Base-by-base conservation (phyloP, 2,888 invertebrate genomes). In the Patella depressa region DNA sequence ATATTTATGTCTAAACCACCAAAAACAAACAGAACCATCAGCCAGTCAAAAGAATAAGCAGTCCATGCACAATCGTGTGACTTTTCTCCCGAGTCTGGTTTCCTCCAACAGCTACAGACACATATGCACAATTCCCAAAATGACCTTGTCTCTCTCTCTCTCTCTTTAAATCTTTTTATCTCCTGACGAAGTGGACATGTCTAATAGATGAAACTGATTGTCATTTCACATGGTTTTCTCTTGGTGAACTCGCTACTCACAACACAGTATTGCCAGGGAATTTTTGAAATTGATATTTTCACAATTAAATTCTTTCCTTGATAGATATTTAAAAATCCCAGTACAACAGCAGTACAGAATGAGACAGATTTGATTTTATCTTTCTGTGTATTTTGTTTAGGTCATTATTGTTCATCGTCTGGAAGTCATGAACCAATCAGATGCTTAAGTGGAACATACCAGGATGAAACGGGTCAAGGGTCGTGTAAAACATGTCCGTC, bases 361-460 rank as follows among this genome's bases (percentile, higher is more conserved):
- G 34, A 34, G 7, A 34, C 34, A 34, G 34, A 45, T 5, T 45
- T 5, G 5, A 45, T 45, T 7, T 45, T 4, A 45, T 45, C 45
- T 45, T 45, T 45, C 65, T 19, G 14, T 71, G 70, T 77, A 75
- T 80, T 81, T 71, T 79, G 74, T 75, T 1, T 78, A 90, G 90
- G 90, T 78, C 86, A 90, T 79, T 84, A 85, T 76, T 90, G 90
- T 81, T 84, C 88, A 19, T 55, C 74, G 11, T 70, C 75, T 17
- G 90, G 90, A 55, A 88, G 87, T 75, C 85, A 86, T 59, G 83
- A 84, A 69, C 83, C 86, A 9, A 79, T 89, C n/a, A 81, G 90
- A 9, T 90, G 90, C 84, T 78, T 55, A n/a, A 84, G 88, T 5
- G 91, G 91, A 1, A 83, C 79, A 2, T 91, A 91, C 80, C 90